These are phyloP conservation scores for Tautogolabrus adspersus DNA, from an alignment of 2,113 vertebrate species.

Conservation along the genomic window DNA sequence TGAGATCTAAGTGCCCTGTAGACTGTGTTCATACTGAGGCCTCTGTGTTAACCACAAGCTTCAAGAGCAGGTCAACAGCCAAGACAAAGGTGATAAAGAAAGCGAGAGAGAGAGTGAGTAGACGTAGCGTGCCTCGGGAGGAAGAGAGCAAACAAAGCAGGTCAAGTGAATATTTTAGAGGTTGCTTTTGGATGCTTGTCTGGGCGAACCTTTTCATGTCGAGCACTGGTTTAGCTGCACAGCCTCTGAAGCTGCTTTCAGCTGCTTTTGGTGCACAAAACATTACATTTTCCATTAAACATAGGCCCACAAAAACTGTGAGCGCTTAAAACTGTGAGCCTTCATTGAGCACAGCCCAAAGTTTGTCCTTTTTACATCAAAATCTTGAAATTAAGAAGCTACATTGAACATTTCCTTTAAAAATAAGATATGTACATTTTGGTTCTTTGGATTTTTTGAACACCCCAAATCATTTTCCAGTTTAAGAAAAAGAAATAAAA, in stretches of 20 bases:
- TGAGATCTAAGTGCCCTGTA: neutral
- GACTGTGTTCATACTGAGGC: neutral
- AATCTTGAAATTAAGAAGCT: too few species aligned
- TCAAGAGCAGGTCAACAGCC: slow-evolving; percentile 13
- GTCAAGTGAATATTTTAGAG: slow-evolving; percentile 57
- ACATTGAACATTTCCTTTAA: too few species aligned
- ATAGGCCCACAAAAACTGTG: neutral
- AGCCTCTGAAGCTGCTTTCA: neutral
- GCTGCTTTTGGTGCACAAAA: slow-evolving; percentile 16
- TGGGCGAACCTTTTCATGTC: slow-evolving; percentile 24
- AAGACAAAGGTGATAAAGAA: slow-evolving; percentile 6
- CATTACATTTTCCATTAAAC: neutral
- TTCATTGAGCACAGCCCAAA: neutral
- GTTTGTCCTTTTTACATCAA: too few species aligned
- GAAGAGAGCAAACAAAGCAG: slow-evolving; percentile 36
- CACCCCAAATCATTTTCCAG: neutral
- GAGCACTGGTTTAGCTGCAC: neutral
- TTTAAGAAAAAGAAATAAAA: neutral
- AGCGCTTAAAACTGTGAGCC: neutral
- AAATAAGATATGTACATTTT: too few species aligned
- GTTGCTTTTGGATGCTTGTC: slow-evolving; percentile 27
- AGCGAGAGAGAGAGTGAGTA: slow-evolving; percentile 12
- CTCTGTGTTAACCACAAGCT: slow-evolving; percentile 11
- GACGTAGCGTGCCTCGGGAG: neutral
- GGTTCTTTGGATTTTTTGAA: too few species aligned